Percentiles rank a stretch among this genome's conserved stretches.
Evolutionary conservation across 2,113 vertebrate genomes (phyloP).

Genomic region (Calyptommatus sinebrachiatus): DNA sequence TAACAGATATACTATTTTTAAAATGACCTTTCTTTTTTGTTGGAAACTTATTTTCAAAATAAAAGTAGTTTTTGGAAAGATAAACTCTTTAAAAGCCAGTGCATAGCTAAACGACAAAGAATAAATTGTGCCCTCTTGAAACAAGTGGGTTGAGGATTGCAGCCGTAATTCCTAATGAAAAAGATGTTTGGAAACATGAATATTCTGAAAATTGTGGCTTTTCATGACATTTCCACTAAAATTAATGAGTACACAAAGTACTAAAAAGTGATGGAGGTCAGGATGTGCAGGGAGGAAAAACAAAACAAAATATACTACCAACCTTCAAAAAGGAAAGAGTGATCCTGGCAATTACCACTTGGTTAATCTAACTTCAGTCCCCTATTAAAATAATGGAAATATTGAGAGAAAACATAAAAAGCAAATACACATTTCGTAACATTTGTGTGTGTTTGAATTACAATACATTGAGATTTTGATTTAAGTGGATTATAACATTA

Average conservation of each 20-base stretch:
- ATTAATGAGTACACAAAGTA: conserved; percentile 30
- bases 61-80: conserved; percentile 15
- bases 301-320: not conserved
- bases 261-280: conserved; percentile 38
- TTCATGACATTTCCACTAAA: conserved; percentile 15
- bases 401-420: not conserved
- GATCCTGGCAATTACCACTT: conserved; percentile 27
- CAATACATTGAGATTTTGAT: not conserved
- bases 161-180: conserved; percentile 30
- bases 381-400: conserved; percentile 29
- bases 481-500: conserved; percentile 14
- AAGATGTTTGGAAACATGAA: conserved; percentile 14
- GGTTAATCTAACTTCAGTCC: conserved; percentile 13
- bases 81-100: not conserved
- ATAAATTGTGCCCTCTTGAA: not conserved
- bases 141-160: not conserved
- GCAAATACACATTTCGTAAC: conserved; percentile 1
- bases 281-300: not conserved
- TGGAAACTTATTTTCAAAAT: not conserved
- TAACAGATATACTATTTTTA: not conserved
- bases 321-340: conserved; percentile 31
- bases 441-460: not conserved
- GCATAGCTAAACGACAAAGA: not conserved
- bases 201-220: not conserved
- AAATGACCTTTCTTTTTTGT: not conserved